Percentiles rank a stretch among this genome's conserved stretches.
These are phyloP conservation scores for Hirtodrosophila trivittata DNA, from an alignment of 2,888 invertebrate species.

Conservation along the genomic window DNA sequence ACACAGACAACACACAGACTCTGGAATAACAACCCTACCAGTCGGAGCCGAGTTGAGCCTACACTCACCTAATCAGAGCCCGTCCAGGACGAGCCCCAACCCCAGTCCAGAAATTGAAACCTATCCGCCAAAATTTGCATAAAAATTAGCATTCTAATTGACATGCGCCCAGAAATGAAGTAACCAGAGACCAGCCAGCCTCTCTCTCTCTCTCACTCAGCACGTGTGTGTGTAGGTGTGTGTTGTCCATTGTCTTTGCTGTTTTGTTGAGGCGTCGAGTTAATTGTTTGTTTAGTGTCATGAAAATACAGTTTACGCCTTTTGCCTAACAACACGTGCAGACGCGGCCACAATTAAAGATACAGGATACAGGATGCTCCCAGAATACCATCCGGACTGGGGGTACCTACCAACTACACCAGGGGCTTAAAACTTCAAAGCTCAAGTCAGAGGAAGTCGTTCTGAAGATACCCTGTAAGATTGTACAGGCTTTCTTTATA, in stretches of 20 bases:
- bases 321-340: conserved; percentile 64
- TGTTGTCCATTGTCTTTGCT: conserved; percentile 35
- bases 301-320: conserved; percentile 77
- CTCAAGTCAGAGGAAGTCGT: not conserved
- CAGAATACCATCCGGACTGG: not conserved
- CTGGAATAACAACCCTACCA: conserved; percentile 13
- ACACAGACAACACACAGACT: conserved; percentile 5
- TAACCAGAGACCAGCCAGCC: conserved; percentile 46
- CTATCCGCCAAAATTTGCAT: conserved; percentile 75
- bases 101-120: conserved; percentile 24
- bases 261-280: conserved; percentile 50
- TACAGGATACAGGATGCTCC: conserved; percentile 23
- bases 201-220: not conserved
- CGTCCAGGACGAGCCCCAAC: not conserved
- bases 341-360: conserved; percentile 55
- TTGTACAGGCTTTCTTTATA: too few relatives aligned
- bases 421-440: not conserved
- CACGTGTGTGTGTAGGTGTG: not conserved
- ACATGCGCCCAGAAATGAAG: conserved; percentile 69
- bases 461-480: conserved; percentile 8
- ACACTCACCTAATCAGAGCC: not conserved
- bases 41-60: not conserved
- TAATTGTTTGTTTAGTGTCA: conserved; percentile 77
- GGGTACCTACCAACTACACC: conserved; percentile 10
- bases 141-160: conserved; percentile 79